Evolutionary conservation across 2,797 vertebrate genomes (phyloP), one percentile per base, ranked within the genome.

Genomic region (Pyrocephalus nanus): DNA sequence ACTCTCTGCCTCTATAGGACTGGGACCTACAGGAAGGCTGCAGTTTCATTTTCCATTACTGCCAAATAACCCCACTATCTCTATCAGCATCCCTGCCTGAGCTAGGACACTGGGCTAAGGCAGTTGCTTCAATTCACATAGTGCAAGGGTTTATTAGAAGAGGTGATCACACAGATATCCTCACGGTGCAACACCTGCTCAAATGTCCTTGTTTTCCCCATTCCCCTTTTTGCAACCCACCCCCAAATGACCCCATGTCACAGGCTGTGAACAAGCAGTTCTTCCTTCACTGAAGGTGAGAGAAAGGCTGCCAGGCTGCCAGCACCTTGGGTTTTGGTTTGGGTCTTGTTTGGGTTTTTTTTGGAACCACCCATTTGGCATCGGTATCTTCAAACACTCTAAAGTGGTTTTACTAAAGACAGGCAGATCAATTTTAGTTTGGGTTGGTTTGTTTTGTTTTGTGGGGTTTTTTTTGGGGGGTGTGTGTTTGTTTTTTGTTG

Each of bases 221-320:
- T 64, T 53, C 58, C 34, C 27, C 38, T 13, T 86, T 79, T 77
- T 77, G 69, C 61, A 80, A 88, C 55, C n/a, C 65, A 71, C 61
- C 38, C 90, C 80, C 61, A 47, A 86, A 88, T 22, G 23, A 64
- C 48, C n/a, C 58, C 51, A 29, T 29, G 40, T 53, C 62, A 83
- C 60, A 81, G 79, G 65, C 21, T 53, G 29, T 12, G 65, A 92
- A 86, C 53, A 91, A 85, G 40, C 22, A 55, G 53, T 48, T 93
- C 57, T 58, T 74, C 76, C 42, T 77, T 47, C 75, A 27, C 22
- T 60, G 57, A 75, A 86, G 54, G 32, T 22, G 69, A 87, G 32
- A 77, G 53, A 51, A 93, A 70, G 32, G 57, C 34, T 90, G 50
- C 60, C 53, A 88, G 57, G 61, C 45, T 88, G 50, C 60, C 50